Percentiles rank a stretch among this genome's conserved stretches.
These are phyloP conservation scores for Pachliopta kotzebuea DNA, from an alignment of 2,888 invertebrate genomes.

Conservation along the genomic window DNA sequence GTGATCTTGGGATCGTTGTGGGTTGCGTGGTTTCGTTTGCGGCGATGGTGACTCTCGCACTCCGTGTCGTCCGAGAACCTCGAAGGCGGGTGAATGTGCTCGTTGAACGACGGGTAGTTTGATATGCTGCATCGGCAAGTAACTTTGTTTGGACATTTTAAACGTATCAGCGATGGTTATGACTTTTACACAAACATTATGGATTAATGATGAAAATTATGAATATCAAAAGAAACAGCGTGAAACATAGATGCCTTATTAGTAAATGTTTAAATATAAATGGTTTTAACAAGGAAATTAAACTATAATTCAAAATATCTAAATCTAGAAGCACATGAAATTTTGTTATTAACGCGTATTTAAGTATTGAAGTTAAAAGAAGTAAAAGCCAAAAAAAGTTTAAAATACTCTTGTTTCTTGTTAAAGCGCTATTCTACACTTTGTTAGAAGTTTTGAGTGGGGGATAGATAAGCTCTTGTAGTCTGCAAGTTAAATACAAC, in stretches of 20 bases:
- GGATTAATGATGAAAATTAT: neutral
- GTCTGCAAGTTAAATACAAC: no score
- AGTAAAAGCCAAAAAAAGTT: no score
- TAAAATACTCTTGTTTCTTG: no score
- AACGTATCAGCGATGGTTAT: constrained; percentile 29
- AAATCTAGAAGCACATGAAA: no score
- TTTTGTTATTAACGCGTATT: no score
- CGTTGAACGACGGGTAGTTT: constrained; percentile 89
- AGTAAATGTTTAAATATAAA: neutral
- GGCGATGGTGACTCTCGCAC: constrained; percentile 75
- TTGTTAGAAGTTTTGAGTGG: no score
- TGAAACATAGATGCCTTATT: neutral
- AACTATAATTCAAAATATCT: no score
- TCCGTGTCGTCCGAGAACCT: constrained; percentile 90
- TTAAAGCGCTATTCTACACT: no score
- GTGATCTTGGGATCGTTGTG: constrained; percentile 74
- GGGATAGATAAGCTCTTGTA: no score
- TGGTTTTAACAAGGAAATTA: neutral
- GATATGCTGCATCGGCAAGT: constrained; percentile 82
- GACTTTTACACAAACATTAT: neutral
- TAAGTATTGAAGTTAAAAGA: no score
- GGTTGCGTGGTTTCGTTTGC: constrained; percentile 54
- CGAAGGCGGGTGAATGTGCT: constrained; percentile 91
- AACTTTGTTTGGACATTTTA: constrained; percentile 35
- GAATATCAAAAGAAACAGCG: neutral